Conservation (phyloP, 2,113 vertebrate genomes). For the Oncorhynchus nerka region DNA sequence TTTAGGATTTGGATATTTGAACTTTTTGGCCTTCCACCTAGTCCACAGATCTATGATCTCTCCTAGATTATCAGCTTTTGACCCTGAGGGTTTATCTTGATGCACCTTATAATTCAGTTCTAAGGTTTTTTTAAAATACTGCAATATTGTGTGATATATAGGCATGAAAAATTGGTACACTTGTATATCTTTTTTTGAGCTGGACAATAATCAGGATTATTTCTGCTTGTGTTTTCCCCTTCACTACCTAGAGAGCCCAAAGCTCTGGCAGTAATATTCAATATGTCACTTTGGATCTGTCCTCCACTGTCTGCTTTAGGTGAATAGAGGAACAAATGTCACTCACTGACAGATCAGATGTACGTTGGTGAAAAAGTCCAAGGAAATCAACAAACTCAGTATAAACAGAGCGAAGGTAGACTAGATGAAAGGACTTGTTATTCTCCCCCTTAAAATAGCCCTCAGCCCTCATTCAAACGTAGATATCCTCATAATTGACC, state of each 20-base stretch:
- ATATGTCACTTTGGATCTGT: conserved; percentile 39
- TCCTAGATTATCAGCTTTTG: conserved; percentile 25
- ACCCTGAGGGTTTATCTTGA: conserved; percentile 43
- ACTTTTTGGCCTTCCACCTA: conserved; percentile 35
- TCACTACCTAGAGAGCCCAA: conserved; percentile 14
- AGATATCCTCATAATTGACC: conserved; percentile 32
- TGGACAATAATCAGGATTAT: not conserved
- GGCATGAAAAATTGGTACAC: not conserved
- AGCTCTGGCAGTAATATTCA: conserved; percentile 30
- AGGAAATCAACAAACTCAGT: conserved; percentile 44
- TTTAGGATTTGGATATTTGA: conserved; percentile 41
- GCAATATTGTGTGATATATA: not conserved
- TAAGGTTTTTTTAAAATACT: not conserved
- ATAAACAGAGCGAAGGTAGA: conserved; percentile 24
- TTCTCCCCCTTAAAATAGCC: conserved; percentile 36
- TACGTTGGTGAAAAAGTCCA: conserved; percentile 31
- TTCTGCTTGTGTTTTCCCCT: not conserved
- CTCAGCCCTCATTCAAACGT: conserved; percentile 14
- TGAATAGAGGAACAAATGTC: conserved; percentile 39
- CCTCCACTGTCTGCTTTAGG: conserved; percentile 32
- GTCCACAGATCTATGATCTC: conserved; percentile 34
- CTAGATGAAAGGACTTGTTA: conserved; percentile 41
- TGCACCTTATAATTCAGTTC: not conserved
- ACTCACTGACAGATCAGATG: conserved; percentile 42
- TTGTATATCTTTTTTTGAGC: not conserved